Percentiles rank a stretch among this genome's conserved stretches.
Evolutionary conservation across 2,888 invertebrate species (phyloP).

Genomic region (Mesochorus sp.): DNA sequence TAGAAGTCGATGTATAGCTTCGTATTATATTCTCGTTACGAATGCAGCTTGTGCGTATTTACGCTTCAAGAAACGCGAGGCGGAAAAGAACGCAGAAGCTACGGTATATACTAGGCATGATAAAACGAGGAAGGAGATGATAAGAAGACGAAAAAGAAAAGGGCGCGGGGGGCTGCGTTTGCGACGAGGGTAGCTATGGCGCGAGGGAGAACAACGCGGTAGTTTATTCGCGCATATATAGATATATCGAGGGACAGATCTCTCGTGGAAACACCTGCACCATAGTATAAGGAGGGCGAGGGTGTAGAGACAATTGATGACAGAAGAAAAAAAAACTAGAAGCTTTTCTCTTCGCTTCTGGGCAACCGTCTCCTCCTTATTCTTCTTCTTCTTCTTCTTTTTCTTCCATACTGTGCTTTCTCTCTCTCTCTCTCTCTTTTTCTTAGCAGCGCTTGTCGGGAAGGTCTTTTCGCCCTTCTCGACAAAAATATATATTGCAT

Average conservation of each 20-base stretch:
- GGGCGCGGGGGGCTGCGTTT: slow-evolving; percentile 5
- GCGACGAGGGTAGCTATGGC: slow-evolving; percentile 41
- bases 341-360: slow-evolving; percentile 54
- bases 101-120: slow-evolving; percentile 21
- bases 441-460: slow-evolving; percentile 47
- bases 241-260: slow-evolving; percentile 61
- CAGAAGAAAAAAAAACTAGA: slow-evolving; percentile 63
- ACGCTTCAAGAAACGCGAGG: slow-evolving; percentile 41
- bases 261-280: slow-evolving; percentile 68
- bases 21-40: slow-evolving; percentile 67
- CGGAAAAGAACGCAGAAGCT: slow-evolving; percentile 33
- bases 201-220: slow-evolving; percentile 9
- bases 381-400: not conserved
- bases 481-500: slow-evolving; percentile 58
- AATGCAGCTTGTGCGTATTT: slow-evolving; percentile 57
- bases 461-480: slow-evolving; percentile 60
- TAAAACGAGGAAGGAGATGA: slow-evolving; percentile 22
- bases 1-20: slow-evolving; percentile 19
- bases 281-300: slow-evolving; percentile 63
- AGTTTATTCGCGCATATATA: too few species aligned
- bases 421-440: not conserved
- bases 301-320: slow-evolving; percentile 69
- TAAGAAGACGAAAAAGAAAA: slow-evolving; percentile 25
- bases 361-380: not conserved
- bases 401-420: not conserved